Base-by-base conservation (phyloP, 1,140 invertebrate genomes). In the Drosophila orosa region DNA sequence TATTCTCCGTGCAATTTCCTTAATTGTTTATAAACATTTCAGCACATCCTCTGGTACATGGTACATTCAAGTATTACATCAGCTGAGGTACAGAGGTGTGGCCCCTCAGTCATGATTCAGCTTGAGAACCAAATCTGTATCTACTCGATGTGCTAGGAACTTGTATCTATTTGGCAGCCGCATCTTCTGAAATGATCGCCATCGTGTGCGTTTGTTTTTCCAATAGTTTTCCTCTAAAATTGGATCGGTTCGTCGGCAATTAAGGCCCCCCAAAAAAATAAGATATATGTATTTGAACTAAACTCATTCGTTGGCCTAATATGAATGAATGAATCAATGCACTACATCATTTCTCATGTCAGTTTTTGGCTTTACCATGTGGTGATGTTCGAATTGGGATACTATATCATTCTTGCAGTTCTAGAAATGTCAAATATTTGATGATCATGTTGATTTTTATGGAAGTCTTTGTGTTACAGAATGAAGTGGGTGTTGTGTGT, bases 241-340 rank as follows among this genome's bases (percentile, higher is more conserved):
- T 86, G 78, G 78, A 86, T 77, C 50, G 25, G 56, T 47, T 57
- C 56, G 45, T 65, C 48, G 73, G 81, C 81, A 77, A 84, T 86
- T 86, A 74, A 85, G 68, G 19, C 56, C 60, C n/a, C 65, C 68
- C 33, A 74, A 73, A 75, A 69, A 75, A 66, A 74, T 39, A 66
- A 74, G 27, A 54, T 47, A 74, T 60, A 61, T 39, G 33, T 47
- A 74, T 60, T 48, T 13, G 15, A 29, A 52, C 59, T 74, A 65
- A 74, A 74, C 48, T 47, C 59, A 65, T 74, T 56, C 44, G 65
- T 57, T 57, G 48, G 31, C 27, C 31, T 69, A 37, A 54, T 45
- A 69, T 69, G 40, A 71, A 45, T 57, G 48, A 45, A 31, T 57
- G 63, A 45, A 25, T 66, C 42, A 40, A 45, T 35, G 67, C 62